Evolutionary conservation across 2,797 vertebrate genomes (phyloP).

Genomic region (Mico argentatus): DNA sequence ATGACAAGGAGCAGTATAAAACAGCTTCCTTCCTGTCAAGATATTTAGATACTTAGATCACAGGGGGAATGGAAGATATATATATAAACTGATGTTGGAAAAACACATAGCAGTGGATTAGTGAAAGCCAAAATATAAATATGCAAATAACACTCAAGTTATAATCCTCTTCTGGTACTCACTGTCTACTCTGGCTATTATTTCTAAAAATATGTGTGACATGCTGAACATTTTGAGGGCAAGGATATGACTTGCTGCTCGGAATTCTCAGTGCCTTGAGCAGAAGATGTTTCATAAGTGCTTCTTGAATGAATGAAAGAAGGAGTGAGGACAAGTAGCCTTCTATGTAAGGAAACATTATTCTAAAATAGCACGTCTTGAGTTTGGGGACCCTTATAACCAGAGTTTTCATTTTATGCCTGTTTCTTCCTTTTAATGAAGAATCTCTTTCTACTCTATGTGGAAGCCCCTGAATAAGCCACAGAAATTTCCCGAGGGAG

Average conservation of each 20-base stretch:
- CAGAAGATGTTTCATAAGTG: background rate
- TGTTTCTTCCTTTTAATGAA: constrained; percentile 36
- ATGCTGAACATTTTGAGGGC: background rate
- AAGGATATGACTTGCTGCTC: background rate
- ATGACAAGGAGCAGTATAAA: background rate
- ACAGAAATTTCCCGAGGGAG: background rate
- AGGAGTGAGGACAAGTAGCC: background rate
- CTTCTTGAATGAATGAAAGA: background rate
- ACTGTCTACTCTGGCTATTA: background rate
- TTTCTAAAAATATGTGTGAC: background rate
- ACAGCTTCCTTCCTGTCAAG: background rate
- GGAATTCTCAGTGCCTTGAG: background rate
- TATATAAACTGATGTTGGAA: background rate
- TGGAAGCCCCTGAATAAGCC: background rate
- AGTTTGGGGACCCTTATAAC: background rate
- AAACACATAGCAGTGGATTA: background rate
- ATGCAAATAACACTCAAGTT: background rate
- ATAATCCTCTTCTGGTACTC: background rate
- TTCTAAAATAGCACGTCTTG: background rate
- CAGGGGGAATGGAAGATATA: background rate
- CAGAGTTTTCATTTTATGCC: constrained; percentile 19
- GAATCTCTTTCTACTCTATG: constrained; percentile 1
- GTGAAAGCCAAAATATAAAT: background rate
- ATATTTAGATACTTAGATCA: background rate
- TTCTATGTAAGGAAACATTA: background rate